phyloP scores from a whole-genome alignment of 2,797 vertebrate species.

The Luscinia luscinia region DNA sequence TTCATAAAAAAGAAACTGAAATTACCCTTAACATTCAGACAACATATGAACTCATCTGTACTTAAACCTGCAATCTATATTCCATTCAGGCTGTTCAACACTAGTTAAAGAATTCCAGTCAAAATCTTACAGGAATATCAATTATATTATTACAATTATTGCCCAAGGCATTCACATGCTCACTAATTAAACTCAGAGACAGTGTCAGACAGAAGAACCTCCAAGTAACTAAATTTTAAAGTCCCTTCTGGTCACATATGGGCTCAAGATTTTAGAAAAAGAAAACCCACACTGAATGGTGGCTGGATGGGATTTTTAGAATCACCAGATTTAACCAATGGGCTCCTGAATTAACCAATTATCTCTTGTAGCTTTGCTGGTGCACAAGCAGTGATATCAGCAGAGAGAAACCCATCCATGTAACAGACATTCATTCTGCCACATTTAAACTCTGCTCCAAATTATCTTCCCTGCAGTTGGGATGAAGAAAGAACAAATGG shows the following conservation, averaged over 20 bases:
- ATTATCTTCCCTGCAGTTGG: background rate
- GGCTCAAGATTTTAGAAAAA: background rate
- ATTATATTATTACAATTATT: background rate
- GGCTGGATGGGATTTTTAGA: background rate
- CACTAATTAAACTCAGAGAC: background rate
- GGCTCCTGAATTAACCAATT: background rate
- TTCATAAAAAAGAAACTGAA: background rate
- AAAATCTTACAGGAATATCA: background rate
- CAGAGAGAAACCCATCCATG: background rate
- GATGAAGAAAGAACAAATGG: background rate
- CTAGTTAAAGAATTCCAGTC: background rate
- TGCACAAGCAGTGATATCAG: background rate
- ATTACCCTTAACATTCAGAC: background rate
- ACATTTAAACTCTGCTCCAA: background rate
- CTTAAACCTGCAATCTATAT: background rate
- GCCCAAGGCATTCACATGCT: background rate
- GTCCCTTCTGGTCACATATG: rapidly evolving
- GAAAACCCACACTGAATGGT: background rate
- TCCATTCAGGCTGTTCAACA: background rate
- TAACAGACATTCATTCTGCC: background rate
- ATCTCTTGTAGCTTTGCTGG: background rate
- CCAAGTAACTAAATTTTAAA: background rate
- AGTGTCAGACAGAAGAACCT: background rate
- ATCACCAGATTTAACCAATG: background rate
- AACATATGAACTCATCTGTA: background rate